These are phyloP conservation scores for Scortum barcoo DNA, from an alignment of 2,113 vertebrate genomes.

Conservation along the genomic window DNA sequence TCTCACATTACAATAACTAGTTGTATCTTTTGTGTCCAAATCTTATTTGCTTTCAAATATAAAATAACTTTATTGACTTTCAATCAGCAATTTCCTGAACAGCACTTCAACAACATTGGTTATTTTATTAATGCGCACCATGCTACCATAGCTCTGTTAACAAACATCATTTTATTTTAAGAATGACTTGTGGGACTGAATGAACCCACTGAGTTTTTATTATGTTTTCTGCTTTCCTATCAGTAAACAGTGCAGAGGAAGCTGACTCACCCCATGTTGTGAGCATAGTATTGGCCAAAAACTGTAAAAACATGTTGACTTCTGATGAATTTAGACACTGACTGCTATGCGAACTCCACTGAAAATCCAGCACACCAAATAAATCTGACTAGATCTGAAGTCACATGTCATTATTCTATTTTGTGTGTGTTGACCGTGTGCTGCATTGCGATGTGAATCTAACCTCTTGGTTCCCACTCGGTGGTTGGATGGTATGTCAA, in stretches of 20 bases:
- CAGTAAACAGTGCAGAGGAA: neutral
- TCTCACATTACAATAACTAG: neutral
- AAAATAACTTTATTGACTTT: slow-evolving; percentile 20
- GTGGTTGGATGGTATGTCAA: slow-evolving; percentile 94
- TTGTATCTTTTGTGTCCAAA: neutral
- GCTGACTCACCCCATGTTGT: neutral
- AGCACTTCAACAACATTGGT: neutral
- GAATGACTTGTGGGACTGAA: neutral
- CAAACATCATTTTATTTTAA: neutral
- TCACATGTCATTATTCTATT: slow-evolving; percentile 2
- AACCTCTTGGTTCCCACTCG: slow-evolving; percentile 96
- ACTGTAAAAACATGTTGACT: neutral
- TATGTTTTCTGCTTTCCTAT: neutral
- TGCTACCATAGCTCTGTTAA: neutral
- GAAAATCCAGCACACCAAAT: neutral
- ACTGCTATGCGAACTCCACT: neutral
- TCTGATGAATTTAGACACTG: neutral
- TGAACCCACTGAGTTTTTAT: neutral
- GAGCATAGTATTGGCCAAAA: neutral
- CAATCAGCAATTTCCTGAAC: slow-evolving; percentile 1
- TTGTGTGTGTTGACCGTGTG: neutral
- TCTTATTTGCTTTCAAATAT: neutral
- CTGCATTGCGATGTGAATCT: neutral
- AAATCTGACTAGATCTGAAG: neutral
- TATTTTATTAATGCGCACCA: neutral